phyloP scores from a whole-genome alignment of 2,113 vertebrate species.

The Myiopsitta monachus region DNA sequence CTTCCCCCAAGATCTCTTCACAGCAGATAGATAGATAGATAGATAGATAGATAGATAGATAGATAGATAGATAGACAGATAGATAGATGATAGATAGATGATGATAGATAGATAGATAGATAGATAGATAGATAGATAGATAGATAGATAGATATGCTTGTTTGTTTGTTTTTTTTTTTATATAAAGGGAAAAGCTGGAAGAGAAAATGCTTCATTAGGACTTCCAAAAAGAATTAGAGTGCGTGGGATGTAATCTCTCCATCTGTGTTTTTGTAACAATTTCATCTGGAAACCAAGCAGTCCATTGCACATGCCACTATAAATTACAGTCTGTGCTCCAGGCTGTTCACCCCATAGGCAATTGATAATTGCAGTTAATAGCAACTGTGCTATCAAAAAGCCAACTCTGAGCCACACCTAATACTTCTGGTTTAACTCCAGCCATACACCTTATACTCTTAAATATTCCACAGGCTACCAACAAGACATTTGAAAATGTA shows the following conservation, averaged over 20 bases:
- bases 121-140: neutral
- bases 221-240: neutral
- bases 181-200: neutral
- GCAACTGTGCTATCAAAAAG: neutral
- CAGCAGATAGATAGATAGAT: neutral
- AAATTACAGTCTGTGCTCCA: neutral
- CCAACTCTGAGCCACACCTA: neutral
- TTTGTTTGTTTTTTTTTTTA: neutral
- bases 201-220: neutral
- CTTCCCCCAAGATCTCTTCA: neutral
- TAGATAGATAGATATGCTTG: too few species aligned
- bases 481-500: neutral
- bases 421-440: neutral
- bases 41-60: neutral
- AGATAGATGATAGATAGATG: too few species aligned
- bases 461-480: neutral
- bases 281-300: slow-evolving; percentile 25
- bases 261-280: slow-evolving; percentile 31
- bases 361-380: neutral
- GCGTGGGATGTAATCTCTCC: neutral
- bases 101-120: neutral
- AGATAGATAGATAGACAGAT: too few species aligned
- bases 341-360: neutral
- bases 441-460: neutral
- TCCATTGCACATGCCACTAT: neutral